Conservation (phyloP, 2,113 vertebrate species). For the Egretta garzetta region DNA sequence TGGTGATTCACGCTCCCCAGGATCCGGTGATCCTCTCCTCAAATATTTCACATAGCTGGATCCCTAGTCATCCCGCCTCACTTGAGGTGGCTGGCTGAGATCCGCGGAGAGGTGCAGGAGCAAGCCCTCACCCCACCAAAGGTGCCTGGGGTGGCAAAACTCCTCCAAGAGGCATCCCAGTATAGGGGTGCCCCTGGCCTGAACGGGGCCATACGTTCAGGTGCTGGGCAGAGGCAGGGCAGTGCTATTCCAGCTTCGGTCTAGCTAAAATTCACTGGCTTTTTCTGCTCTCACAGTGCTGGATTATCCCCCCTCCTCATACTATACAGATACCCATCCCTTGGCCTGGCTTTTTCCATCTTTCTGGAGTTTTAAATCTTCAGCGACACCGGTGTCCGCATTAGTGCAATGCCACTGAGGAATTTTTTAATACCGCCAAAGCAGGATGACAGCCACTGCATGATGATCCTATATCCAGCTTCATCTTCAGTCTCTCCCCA, state of each 20-base stretch:
- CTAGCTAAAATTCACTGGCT: neutral
- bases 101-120: neutral
- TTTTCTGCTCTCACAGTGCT: neutral
- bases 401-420: neutral
- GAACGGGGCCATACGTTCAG: neutral
- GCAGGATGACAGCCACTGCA: constrained; percentile 15
- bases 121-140: neutral
- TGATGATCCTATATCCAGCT: constrained; percentile 52
- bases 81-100: neutral
- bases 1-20: neutral
- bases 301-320: neutral
- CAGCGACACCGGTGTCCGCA: neutral
- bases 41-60: constrained; percentile 57
- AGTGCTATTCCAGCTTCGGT: neutral
- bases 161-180: neutral
- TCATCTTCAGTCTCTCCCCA: constrained; percentile 63
- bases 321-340: neutral
- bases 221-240: neutral
- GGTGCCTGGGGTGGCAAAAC: neutral
- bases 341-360: neutral
- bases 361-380: neutral
- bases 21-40: neutral
- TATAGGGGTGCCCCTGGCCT: neutral
- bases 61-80: neutral
- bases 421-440: constrained; percentile 24